Evolutionary conservation across 2,888 invertebrate genomes (phyloP).

Genomic region (Scaptomyza parva): DNA sequence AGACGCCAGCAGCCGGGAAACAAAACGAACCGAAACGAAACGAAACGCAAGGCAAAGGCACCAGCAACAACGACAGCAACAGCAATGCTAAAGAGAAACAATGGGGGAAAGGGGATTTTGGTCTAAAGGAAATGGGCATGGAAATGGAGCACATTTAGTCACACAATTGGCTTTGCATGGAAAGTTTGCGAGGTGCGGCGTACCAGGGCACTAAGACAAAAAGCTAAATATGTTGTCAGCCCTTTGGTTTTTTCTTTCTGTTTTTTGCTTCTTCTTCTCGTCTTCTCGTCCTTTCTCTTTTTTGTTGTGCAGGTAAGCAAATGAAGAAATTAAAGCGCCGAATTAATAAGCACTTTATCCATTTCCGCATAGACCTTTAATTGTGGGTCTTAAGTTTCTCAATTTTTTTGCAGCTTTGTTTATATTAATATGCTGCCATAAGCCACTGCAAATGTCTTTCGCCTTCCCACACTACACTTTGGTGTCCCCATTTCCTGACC

Average conservation of each 20-base stretch:
- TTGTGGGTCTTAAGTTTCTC: conserved; percentile 33
- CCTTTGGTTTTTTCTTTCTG: conserved; percentile 48
- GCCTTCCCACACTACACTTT: not conserved
- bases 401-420: conserved; percentile 32
- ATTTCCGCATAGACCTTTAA: conserved; percentile 49
- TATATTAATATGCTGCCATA: conserved; percentile 53
- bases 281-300: conserved; percentile 12
- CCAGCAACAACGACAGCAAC: no score
- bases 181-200: conserved; percentile 21
- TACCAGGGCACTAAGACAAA: conserved; percentile 24
- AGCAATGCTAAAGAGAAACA: no score
- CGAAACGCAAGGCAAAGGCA: not conserved
- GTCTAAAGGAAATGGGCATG: conserved; percentile 40
- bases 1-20: conserved; percentile 30
- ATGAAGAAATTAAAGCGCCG: conserved; percentile 75
- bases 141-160: conserved; percentile 69
- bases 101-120: not conserved
- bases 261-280: conserved; percentile 18
- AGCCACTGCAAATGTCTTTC: conserved; percentile 51
- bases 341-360: conserved; percentile 75
- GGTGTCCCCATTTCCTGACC: not conserved
- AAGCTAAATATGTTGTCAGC: conserved; percentile 61
- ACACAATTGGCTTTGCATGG: conserved; percentile 73
- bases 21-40: conserved; percentile 15
- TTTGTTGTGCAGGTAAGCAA: conserved; percentile 34